Conservation (phyloP, 2,797 vertebrate species). For the Acomys russatus region DNA sequence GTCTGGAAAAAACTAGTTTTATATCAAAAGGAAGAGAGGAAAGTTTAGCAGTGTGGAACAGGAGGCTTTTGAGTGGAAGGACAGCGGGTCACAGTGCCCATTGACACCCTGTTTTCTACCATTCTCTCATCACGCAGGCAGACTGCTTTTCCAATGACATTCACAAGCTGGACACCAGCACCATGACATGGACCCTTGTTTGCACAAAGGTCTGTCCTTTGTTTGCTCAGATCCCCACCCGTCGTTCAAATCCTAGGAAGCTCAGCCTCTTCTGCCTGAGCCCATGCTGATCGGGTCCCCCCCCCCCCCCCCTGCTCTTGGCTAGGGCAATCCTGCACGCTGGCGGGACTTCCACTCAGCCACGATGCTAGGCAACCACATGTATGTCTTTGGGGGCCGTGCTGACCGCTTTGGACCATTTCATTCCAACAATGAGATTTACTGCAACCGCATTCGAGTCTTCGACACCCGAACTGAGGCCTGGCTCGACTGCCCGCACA, state of each 20-base stretch:
- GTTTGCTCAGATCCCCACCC: background rate
- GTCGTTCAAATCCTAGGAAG: background rate
- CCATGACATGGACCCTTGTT: slow-evolving; percentile 97
- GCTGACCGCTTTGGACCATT: slow-evolving; percentile 98
- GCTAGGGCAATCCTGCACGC: slow-evolving; percentile 95
- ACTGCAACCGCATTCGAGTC: slow-evolving; percentile 98
- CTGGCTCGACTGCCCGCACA: slow-evolving; percentile 95
- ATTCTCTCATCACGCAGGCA: slow-evolving; percentile 90
- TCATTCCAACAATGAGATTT: slow-evolving; percentile 99
- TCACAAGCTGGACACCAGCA: slow-evolving; percentile 96
- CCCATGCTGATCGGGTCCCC: background rate
- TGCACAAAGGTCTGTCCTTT: slow-evolving; percentile 94
- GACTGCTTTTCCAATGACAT: slow-evolving; percentile 99
- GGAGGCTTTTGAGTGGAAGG: slow-evolving; percentile 34
- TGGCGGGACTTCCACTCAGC: slow-evolving; percentile 99
- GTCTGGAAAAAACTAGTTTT: slow-evolving; percentile 79
- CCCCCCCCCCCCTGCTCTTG: background rate
- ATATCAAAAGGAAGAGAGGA: slow-evolving; percentile 10
- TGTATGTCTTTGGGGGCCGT: slow-evolving; percentile 98
- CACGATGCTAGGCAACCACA: slow-evolving; percentile 96
- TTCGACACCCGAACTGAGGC: slow-evolving; percentile 97
- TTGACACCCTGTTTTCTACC: background rate
- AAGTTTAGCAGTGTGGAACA: background rate
- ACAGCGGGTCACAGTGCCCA: background rate
- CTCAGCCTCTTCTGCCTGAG: background rate